These are phyloP conservation scores for Bufo bufo DNA, from an alignment of 2,113 vertebrate genomes.

Conservation along the genomic window DNA sequence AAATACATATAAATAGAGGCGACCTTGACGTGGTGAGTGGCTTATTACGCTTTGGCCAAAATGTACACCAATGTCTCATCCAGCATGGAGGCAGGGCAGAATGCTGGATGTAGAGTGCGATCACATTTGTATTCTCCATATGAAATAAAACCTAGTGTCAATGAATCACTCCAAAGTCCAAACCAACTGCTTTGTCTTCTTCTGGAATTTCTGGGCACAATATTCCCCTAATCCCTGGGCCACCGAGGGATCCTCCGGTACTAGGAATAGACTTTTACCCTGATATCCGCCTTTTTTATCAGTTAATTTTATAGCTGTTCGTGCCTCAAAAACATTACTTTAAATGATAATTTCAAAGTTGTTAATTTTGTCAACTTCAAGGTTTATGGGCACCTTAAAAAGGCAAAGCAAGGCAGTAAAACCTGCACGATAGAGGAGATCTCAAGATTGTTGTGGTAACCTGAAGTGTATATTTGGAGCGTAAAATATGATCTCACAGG, in stretches of 20 bases:
- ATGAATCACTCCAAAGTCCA: too few relatives aligned
- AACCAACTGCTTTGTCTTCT: background rate
- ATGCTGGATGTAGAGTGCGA: too few relatives aligned
- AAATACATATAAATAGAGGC: too few relatives aligned
- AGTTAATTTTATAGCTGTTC: background rate
- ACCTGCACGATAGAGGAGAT: background rate
- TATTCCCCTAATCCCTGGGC: background rate
- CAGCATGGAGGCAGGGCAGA: too few relatives aligned
- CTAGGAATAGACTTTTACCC: background rate
- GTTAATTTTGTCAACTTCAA: background rate
- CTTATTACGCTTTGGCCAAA: too few relatives aligned
- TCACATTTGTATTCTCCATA: too few relatives aligned
- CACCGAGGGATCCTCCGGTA: background rate
- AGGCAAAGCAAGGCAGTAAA: background rate
- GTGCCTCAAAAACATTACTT: background rate
- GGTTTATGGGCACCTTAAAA: conserved; percentile 7
- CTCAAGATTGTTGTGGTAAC: conserved; percentile 8
- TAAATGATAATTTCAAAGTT: background rate
- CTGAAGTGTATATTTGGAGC: background rate
- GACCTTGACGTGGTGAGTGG: too few relatives aligned
- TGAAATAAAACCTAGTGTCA: background rate
- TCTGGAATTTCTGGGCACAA: background rate
- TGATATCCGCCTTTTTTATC: background rate
- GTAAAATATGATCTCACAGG: conserved; percentile 11
- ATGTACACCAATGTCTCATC: too few relatives aligned